A percentile compares a stretch with the other conserved stretches of the same genome.
Conservation (phyloP, 2,797 vertebrate species). For the Ptychadena robeensis region DNA sequence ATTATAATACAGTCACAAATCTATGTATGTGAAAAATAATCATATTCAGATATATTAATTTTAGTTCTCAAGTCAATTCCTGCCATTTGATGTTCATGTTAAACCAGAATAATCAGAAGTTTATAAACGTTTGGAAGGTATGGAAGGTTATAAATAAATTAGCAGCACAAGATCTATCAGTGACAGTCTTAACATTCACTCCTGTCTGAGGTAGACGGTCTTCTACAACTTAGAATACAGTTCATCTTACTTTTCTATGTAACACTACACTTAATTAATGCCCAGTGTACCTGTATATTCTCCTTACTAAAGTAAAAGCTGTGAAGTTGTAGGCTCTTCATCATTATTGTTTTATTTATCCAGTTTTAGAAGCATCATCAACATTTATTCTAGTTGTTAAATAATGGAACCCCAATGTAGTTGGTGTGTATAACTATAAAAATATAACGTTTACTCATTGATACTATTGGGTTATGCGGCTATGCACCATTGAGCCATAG, state of each 20-base stretch:
- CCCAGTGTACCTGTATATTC: conserved; percentile 7
- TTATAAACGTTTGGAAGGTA: too few relatives aligned
- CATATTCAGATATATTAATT: too few relatives aligned
- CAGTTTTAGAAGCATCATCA: not conserved
- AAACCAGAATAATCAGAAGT: too few relatives aligned
- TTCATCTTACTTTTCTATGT: conserved; percentile 4
- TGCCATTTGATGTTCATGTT: too few relatives aligned
- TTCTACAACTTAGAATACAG: conserved; percentile 14
- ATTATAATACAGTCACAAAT: too few relatives aligned
- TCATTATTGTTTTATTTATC: not conserved
- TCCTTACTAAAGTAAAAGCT: not conserved
- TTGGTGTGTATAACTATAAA: not conserved
- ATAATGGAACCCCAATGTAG: not conserved
- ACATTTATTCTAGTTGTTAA: not conserved
- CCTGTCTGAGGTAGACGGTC: not conserved
- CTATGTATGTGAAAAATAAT: too few relatives aligned
- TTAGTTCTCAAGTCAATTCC: too few relatives aligned
- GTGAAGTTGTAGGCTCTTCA: not conserved
- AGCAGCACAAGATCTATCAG: not conserved
- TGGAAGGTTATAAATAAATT: not conserved
- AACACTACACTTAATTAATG: conserved; percentile 16
- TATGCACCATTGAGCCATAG: not conserved
- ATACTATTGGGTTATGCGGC: not conserved
- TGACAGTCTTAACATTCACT: not conserved
- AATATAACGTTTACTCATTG: too few relatives aligned